phyloP scores from a whole-genome alignment of 2,113 vertebrate genomes.

The Oryzias javanicus region DNA sequence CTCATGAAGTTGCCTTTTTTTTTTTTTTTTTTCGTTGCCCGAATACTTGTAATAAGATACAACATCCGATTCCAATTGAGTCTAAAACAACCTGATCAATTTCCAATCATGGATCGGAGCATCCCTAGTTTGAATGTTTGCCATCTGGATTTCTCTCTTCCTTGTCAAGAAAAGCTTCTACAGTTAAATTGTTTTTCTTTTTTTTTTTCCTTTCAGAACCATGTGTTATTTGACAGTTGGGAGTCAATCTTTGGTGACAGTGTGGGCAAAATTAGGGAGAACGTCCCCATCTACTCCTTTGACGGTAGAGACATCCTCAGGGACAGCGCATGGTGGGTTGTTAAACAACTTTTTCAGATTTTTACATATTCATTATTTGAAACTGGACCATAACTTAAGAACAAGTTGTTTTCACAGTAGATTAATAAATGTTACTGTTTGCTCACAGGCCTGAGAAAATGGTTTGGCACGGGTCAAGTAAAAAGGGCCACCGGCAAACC shows the following conservation, averaged over 20 bases:
- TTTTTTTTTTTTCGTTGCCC: too few species aligned
- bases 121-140: too few species aligned
- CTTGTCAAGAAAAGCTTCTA: neutral
- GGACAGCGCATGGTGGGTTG: conserved; percentile 86
- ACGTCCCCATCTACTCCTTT: conserved; percentile 86
- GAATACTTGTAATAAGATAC: too few species aligned
- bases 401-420: neutral
- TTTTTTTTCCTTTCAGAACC: conserved; percentile 75
- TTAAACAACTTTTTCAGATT: too few species aligned
- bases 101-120: too few species aligned
- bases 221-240: conserved; percentile 89
- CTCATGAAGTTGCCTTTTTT: too few species aligned
- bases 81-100: too few species aligned
- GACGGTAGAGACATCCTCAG: conserved; percentile 88
- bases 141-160: too few species aligned
- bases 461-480: conserved; percentile 91
- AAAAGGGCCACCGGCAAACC: conserved; percentile 76
- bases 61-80: too few species aligned
- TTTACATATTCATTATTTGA: too few species aligned
- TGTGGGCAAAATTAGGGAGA: conserved; percentile 74
- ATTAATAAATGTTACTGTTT: conserved; percentile 11
- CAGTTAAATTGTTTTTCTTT: neutral
- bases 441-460: conserved; percentile 89
- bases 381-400: neutral
- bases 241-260: conserved; percentile 85